These are phyloP conservation scores for Elmis aenea DNA, from an alignment of 2,888 invertebrate genomes.

Conservation along the genomic window DNA sequence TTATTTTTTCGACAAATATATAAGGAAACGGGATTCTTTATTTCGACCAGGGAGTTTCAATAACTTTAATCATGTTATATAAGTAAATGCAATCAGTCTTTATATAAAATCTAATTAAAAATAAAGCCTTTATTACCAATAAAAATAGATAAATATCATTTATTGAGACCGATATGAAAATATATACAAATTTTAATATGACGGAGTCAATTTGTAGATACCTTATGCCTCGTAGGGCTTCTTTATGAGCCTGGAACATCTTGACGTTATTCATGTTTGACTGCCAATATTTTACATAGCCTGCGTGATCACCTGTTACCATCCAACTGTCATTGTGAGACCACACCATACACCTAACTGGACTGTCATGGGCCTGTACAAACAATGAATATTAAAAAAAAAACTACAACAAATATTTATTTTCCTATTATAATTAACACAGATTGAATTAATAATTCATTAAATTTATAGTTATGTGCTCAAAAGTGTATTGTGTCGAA, in stretches of 20 bases:
- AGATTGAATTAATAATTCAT: no score
- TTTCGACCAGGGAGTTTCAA: slow-evolving; percentile 9
- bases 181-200: slow-evolving; percentile 41
- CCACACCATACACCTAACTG: slow-evolving; percentile 99
- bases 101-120: background rate
- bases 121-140: slow-evolving; percentile 6
- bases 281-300: slow-evolving; percentile 99
- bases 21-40: slow-evolving; percentile 16
- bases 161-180: slow-evolving; percentile 37
- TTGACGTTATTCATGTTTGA: slow-evolving; percentile 99
- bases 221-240: slow-evolving; percentile 98
- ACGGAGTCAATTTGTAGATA: slow-evolving; percentile 54
- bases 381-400: slow-evolving; percentile 6
- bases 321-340: slow-evolving; percentile 99
- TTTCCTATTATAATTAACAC: background rate
- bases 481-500: no score
- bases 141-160: slow-evolving; percentile 43
- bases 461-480: no score
- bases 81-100: slow-evolving; percentile 4
- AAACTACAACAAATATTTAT: no score
- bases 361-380: slow-evolving; percentile 94
- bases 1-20: slow-evolving; percentile 9
- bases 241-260: slow-evolving; percentile 99
- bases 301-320: slow-evolving; percentile 98
- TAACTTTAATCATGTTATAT: slow-evolving; percentile 10